Evolutionary conservation across 2,797 vertebrate species (phyloP), one percentile per base, ranked within the genome.

Genomic region (Ctenopoma multispine): DNA sequence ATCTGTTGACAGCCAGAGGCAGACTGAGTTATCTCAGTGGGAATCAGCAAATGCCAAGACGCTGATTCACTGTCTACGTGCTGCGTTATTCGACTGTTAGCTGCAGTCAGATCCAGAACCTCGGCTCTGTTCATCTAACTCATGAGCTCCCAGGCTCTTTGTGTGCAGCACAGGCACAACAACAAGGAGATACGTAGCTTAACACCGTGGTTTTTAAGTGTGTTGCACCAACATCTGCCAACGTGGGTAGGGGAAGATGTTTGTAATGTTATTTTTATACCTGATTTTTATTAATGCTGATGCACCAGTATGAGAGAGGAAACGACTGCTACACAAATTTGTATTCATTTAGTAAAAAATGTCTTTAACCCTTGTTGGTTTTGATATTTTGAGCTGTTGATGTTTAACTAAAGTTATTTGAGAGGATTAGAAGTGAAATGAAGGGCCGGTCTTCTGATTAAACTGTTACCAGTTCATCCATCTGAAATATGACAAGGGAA

Each of bases 11-110:
- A 48, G 50, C 20, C 54, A 29, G 34, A 60, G 15, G 54, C 60
- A 61, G 46, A 34, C 21, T 4, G 36, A 48, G 64, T 8, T 34
- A 31, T 60, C 48, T 50, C 4, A n/a, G 54, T 44, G 44, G 41
- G 36, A 62, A 63, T 80, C 63, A 21, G 57, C 4, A 23, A 59
- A 75, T 67, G 71, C 53, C 72, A 59, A 51, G 43, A 21, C 23
- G 0, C 72, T 69, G 59, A 76, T 55, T 76, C 72, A 76, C 44
- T 34, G 23, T 63, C 63, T 27, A 7, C 29, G 6, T 18, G 11
- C 9, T 2, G 27, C 7, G 14, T n/a, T 17, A 9, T 4, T 29
- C 5, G 36, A 34, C 31, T 34, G 31, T 34, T 34, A 31, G 63
- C 51, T 21, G 48, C 54, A 21, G 34, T 31, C 34, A 2, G 63